Evolutionary conservation across 2,888 invertebrate genomes (phyloP), one percentile per base, ranked within the genome.

Genomic region (Lapara coniferarum): DNA sequence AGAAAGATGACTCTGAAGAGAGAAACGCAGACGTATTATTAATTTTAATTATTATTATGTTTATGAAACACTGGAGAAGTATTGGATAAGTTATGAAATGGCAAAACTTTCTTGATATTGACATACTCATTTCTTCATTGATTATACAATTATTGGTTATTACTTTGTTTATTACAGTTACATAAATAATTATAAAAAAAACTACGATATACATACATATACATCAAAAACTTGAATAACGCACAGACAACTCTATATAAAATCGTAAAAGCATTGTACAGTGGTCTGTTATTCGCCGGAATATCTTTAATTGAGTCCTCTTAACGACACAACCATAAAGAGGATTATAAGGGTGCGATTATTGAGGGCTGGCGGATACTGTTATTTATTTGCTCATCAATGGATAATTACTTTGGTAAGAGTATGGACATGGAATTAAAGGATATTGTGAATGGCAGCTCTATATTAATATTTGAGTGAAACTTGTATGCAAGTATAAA

Each of bases 271-370:
- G 13, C 53, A 16, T 16, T 19, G 19, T 19, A 12, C 44, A 67
- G 51, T 63, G 37, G 58, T 66, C 72, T 77, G 77, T 75, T 74
- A 75, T 77, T 78, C 77, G 76, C 74, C 71, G 72, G 76, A 77
- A 77, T 79, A 75, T 71, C 63, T 77, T 76, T 76, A 72, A 76
- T 73, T 73, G 71, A 71, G 71, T 67, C 69, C 66, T 70, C 70
- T 69, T 69, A 73, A 72, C 73, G 71, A 75, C 67, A 53, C 53
- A 68, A 59, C 68, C 71, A 70, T 74, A 71, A 78, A 75, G 71
- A 70, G 70, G 72, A 72, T 73, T 73, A 73, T 70, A 72, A 66
- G 30, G 67, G 71, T 68, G 71, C 72, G 72, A 73, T 46, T 71
- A 78, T 75, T 73, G 74, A 73, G 72, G 75, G 66, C 71, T 44